Evolutionary conservation across 2,113 vertebrate species (phyloP).

Genomic region (Vimba vimba): DNA sequence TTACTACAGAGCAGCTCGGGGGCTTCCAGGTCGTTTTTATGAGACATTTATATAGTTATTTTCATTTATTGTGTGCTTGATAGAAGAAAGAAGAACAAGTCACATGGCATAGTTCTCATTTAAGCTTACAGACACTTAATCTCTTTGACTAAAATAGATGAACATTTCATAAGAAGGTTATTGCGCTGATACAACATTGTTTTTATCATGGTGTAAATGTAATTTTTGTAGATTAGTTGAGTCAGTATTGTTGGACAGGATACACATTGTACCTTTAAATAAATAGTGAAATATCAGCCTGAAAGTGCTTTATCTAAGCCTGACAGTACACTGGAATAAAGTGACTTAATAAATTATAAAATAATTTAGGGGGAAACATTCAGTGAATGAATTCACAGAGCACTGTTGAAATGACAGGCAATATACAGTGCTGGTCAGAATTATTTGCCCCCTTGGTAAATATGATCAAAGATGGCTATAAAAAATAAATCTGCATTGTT

Average conservation of each 20-base stretch:
- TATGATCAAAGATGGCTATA: no score
- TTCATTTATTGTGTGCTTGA: conserved; percentile 53
- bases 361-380: conserved; percentile 43
- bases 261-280: not conserved
- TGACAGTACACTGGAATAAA: not conserved
- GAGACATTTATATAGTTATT: conserved; percentile 50
- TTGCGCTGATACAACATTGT: not conserved
- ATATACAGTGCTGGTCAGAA: conserved; percentile 5
- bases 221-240: not conserved
- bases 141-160: not conserved
- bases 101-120: conserved; percentile 39
- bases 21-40: conserved; percentile 12
- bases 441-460: no score
- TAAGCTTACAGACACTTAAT: not conserved
- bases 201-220: not conserved
- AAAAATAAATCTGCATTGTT: no score
- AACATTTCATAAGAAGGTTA: not conserved
- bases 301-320: not conserved
- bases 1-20: not conserved
- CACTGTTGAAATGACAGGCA: conserved; percentile 59
- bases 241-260: not conserved
- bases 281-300: not conserved
- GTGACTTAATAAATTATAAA: conserved; percentile 10
- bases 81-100: conserved; percentile 36
- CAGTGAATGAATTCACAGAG: conserved; percentile 66